Evolutionary conservation across 2,113 vertebrate species (phyloP).

Genomic region (Varanus komodoensis): DNA sequence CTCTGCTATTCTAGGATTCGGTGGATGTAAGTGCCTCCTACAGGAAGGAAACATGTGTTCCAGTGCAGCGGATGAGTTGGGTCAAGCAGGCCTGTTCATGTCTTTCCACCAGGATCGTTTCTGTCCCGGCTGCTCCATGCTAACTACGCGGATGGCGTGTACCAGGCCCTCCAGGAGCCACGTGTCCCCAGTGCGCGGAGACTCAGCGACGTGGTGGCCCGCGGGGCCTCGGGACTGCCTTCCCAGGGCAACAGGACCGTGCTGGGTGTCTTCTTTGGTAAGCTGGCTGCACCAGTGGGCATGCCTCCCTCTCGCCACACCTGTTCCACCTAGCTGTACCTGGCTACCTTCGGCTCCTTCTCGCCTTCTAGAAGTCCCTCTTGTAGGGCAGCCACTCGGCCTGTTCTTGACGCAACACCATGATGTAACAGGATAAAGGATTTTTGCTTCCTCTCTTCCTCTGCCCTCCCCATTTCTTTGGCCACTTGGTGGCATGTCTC

Average conservation of each 20-base stretch:
- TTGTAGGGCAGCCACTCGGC: background rate
- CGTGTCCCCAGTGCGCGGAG: conserved; percentile 85
- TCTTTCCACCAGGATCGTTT: conserved; percentile 77
- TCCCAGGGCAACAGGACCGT: conserved; percentile 86
- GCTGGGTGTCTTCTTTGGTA: conserved; percentile 92
- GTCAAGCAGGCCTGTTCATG: background rate
- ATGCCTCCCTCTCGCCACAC: background rate
- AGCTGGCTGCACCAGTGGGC: fast-evolving
- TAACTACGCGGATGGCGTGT: conserved; percentile 88
- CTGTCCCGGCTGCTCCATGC: conserved; percentile 86
- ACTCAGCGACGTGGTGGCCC: conserved; percentile 75
- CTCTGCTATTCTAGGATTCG: too few relatives aligned
- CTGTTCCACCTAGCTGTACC: background rate
- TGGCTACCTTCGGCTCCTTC: background rate
- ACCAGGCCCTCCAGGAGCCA: conserved; percentile 82
- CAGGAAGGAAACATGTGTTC: too few relatives aligned
- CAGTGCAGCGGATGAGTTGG: too few relatives aligned
- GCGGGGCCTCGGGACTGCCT: conserved; percentile 78
- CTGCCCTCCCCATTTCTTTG: background rate
- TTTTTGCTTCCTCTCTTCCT: background rate
- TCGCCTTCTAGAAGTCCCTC: background rate
- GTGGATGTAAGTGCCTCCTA: too few relatives aligned
- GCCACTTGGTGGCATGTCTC: background rate
- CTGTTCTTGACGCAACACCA: background rate
- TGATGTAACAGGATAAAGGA: background rate